phyloP scores from a whole-genome alignment of 2,888 invertebrate species.

The Platycheirus albimanus region DNA sequence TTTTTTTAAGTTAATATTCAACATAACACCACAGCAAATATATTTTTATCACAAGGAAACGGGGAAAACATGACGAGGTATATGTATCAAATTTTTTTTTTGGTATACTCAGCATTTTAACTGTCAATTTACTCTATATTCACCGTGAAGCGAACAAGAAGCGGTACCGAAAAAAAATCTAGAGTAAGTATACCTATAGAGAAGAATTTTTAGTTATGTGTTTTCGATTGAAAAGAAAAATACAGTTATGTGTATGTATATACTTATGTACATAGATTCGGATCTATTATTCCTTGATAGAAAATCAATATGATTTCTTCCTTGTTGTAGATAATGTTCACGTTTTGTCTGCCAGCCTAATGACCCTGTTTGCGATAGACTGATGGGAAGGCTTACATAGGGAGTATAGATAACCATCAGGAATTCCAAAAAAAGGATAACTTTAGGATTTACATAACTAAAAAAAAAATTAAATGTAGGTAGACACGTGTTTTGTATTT shows the following conservation, averaged over 20 bases:
- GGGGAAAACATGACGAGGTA: too few species aligned
- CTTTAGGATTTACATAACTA: too few species aligned
- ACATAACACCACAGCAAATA: too few species aligned
- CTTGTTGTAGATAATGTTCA: constrained; percentile 15
- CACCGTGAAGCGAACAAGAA: background rate
- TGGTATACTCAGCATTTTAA: too few species aligned
- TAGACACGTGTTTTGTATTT: too few species aligned
- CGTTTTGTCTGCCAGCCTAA: background rate
- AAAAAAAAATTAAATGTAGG: too few species aligned
- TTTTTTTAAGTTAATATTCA: too few species aligned
- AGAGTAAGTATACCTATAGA: background rate
- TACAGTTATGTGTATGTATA: too few species aligned
- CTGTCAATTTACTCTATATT: too few species aligned
- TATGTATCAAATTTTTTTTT: too few species aligned
- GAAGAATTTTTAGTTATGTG: constrained; percentile 26
- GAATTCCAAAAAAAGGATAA: background rate
- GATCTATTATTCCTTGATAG: constrained; percentile 50
- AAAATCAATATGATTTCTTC: constrained; percentile 49
- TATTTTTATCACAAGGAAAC: too few species aligned
- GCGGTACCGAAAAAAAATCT: background rate
- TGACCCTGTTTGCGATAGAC: constrained; percentile 1
- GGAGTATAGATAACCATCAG: background rate
- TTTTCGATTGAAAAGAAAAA: constrained; percentile 33
- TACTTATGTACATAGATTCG: constrained; percentile 45
- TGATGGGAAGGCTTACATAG: background rate